Base-by-base conservation (phyloP, 2,888 invertebrate species). In the Melanophora roralis region DNA sequence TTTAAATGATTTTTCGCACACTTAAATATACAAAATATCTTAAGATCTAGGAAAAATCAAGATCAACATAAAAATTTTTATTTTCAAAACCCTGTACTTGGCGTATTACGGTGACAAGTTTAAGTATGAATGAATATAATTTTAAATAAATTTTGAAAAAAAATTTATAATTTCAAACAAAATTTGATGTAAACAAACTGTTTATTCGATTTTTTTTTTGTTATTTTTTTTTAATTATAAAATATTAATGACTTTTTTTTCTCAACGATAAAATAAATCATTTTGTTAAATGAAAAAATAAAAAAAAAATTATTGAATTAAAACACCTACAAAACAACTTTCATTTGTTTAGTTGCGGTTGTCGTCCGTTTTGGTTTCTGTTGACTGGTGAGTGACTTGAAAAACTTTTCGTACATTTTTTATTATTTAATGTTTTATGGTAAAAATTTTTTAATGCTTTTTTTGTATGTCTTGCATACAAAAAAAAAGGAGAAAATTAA, bases 301-400 rank as follows among this genome's bases (percentile, higher is more conserved):
- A 68, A 36, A 49, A 45, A 57, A 40, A 32, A 21, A 27, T 53
- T 57, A 60, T 34, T 47, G 40, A 65, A 69, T 60, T 38, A 38
- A 23, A 75, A 69, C 75, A 69, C 75, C 78, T 78, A 55, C 67
- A 71, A 81, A 81, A 78, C 81, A 81, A 81, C 81, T 81, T 81
- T 81, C 81, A 73, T 81, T 78, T 76, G 76, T 68, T 68, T 71
- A 36, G 62, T 60, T 59, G 14, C 64, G 60, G 45, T 65, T 65
- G 65, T 75, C 40, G 64, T 59, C 71, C 45, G 62, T 69, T 64
- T 62, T 16, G 3, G 16, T 27, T 27, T 23, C 45, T 40, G 14
- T 14, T 16, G 43, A 45, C 45, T 19, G 19, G 27, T 27, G 6
- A 32, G 32, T 21, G 36, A 38, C 49, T 77, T 57, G 47, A 59